Base-by-base conservation (phyloP, 2,888 invertebrate species). In the Heliconius hortense region DNA sequence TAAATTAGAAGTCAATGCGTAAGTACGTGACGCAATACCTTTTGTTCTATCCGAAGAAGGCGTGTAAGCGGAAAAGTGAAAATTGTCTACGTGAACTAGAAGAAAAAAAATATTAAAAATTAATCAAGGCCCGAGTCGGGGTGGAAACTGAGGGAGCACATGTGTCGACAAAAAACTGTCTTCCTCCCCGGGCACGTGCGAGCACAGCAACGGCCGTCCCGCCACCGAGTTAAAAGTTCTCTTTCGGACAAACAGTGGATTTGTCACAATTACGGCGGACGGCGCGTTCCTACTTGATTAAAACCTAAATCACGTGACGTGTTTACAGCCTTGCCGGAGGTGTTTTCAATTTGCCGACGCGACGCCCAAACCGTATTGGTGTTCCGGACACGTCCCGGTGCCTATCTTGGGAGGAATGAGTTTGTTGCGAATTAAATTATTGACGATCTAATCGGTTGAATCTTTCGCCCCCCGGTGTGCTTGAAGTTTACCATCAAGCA, bases 241-340 rank as follows among this genome's bases (percentile, higher is more conserved):
- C 88, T 89, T 89, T 91, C 91, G 93, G 91, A 93, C 94, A 94
- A 94, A 94, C 94, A 94, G 93, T 93, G 94, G 93, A 93, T 94
- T 94, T 94, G 94, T 94, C 94, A 93, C 94, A 94, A 94, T 94
- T 94, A 94, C 93, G 91, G 86, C 89, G 85, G 85, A 88, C 88
- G 89, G 89, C 85, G 91, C 90, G 93, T 91, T 92, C 93, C 92
- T 91, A 90, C 93, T 94, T 94, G 94, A 94, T 94, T 94, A 94
- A 94, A 94, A 93, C 93, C 94, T 94, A 94, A 94, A 94, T 94
- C 94, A 94, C 94, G 94, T 93, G 94, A 93, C 94, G 93, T 93
- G 94, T 94, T 93, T 94, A 94, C 94, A 93, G 93, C 91, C 89
- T 82, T 89, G 90, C 91, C 91, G 89, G 91, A 93, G 93, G 93